A percentile compares a stretch with the other conserved stretches of the same genome.
These are phyloP conservation scores for Bombyx huttoni DNA, from an alignment of 2,888 invertebrate genomes.

Conservation along the genomic window DNA sequence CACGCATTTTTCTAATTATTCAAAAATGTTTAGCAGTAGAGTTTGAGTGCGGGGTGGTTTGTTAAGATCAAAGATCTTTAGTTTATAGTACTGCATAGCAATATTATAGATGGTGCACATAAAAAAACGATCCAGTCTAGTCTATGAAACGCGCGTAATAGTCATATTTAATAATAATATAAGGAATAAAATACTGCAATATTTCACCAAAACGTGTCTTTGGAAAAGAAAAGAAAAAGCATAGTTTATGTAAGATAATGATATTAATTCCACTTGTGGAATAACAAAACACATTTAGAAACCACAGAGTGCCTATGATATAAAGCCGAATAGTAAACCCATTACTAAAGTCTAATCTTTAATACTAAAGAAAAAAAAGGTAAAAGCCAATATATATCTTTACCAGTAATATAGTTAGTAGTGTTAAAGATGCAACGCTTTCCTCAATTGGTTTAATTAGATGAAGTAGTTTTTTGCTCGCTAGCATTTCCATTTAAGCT, in stretches of 20 bases:
- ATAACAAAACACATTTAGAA: not conserved
- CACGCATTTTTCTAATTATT: too few species aligned
- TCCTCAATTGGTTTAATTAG: slow-evolving; percentile 37
- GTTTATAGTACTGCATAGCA: not conserved
- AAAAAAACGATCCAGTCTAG: not conserved
- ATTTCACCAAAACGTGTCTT: slow-evolving; percentile 5
- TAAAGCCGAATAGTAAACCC: not conserved
- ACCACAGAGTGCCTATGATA: not conserved
- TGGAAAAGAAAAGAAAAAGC: not conserved
- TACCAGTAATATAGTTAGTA: slow-evolving; percentile 45
- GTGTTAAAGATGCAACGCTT: slow-evolving; percentile 38
- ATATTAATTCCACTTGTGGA: not conserved
- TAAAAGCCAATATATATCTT: slow-evolving; percentile 22
- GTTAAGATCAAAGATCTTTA: too few species aligned
- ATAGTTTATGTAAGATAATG: slow-evolving; percentile 1
- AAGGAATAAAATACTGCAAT: not conserved
- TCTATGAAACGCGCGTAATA: not conserved
- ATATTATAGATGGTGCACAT: not conserved
- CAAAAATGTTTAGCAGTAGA: too few species aligned
- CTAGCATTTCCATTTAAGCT: slow-evolving; percentile 29
- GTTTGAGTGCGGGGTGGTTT: too few species aligned
- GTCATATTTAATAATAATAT: not conserved
- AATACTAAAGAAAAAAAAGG: not conserved
- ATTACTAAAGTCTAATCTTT: not conserved
- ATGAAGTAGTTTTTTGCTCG: slow-evolving; percentile 43